Percentiles rank a stretch among this genome's conserved stretches.
Evolutionary conservation across 2,113 vertebrate species (phyloP).

Genomic region (Nanorana parkeri): DNA sequence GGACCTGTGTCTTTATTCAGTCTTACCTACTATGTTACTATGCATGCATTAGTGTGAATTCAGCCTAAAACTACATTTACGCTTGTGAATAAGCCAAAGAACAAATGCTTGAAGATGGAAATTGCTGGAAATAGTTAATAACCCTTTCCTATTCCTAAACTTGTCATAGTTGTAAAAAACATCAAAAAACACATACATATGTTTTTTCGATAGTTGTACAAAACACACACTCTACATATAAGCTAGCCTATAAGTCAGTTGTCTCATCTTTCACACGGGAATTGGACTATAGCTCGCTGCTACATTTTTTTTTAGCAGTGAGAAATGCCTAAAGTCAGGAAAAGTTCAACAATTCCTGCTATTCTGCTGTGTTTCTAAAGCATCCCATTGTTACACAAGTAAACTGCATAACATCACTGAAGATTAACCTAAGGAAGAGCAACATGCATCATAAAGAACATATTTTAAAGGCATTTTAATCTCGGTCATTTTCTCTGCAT

Average conservation of each 20-base stretch:
- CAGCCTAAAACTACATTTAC: no score
- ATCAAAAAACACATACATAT: neutral
- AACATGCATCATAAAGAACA: neutral
- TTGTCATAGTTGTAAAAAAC: neutral
- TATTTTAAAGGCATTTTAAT: neutral
- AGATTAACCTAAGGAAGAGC: neutral
- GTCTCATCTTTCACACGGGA: slow-evolving; percentile 38
- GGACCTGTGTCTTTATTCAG: no score
- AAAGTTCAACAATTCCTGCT: slow-evolving; percentile 46
- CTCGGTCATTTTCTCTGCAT: no score
- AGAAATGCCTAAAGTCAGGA: slow-evolving; percentile 45
- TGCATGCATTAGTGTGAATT: no score
- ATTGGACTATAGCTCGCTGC: slow-evolving; percentile 17
- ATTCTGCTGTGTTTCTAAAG: slow-evolving; percentile 20
- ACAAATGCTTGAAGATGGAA: no score
- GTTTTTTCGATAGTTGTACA: neutral
- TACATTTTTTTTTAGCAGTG: slow-evolving; percentile 27
- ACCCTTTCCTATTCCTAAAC: neutral
- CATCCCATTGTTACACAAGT: slow-evolving; percentile 12
- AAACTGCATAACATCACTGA: neutral
- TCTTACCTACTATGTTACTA: no score
- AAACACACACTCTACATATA: neutral
- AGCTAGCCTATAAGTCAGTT: neutral
- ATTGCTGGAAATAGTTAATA: no score
- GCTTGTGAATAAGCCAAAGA: no score